Conservation (phyloP, 1,140 invertebrate genomes). For the Dysdera silvatica region DNA sequence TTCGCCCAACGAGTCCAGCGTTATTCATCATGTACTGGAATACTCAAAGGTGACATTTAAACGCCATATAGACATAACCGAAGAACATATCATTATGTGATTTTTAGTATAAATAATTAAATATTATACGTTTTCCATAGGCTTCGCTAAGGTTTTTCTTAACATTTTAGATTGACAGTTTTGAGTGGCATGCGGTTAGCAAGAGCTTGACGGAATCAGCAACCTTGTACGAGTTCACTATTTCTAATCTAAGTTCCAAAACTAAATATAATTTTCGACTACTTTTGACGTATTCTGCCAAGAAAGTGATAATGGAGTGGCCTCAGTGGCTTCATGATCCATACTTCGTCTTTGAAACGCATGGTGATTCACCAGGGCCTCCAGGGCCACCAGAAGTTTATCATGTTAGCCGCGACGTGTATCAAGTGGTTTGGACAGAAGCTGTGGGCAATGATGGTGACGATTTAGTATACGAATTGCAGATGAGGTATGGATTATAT, state of each 20-base stretch:
- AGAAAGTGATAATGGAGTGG: constrained; percentile 55
- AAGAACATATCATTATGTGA: background rate
- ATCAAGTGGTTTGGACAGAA: constrained; percentile 62
- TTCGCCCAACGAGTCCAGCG: constrained; percentile 42
- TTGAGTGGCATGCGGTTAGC: background rate
- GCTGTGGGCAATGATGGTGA: constrained; percentile 56
- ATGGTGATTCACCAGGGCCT: constrained; percentile 50
- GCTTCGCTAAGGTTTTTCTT: too few species aligned
- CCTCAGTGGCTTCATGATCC: constrained; percentile 61
- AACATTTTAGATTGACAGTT: background rate
- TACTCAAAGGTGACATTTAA: constrained; percentile 27
- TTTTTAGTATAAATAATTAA: background rate
- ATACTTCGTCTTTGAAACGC: constrained; percentile 63
- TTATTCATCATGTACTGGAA: constrained; percentile 15
- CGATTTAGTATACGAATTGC: constrained; percentile 38
- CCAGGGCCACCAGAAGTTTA: constrained; percentile 52
- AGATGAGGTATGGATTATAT: constrained; percentile 12
- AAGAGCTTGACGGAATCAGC: constrained; percentile 18
- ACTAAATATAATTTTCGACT: constrained; percentile 66
- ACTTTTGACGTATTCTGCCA: constrained; percentile 55
- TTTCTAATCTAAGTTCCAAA: constrained; percentile 55
- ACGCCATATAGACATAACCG: too few species aligned
- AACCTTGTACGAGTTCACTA: constrained; percentile 29
- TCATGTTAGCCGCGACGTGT: constrained; percentile 55
- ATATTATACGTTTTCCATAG: background rate